Percentiles rank a stretch among this genome's conserved stretches.
Evolutionary conservation across 2,113 vertebrate species (phyloP).

Genomic region (Neofelis nebulosa): DNA sequence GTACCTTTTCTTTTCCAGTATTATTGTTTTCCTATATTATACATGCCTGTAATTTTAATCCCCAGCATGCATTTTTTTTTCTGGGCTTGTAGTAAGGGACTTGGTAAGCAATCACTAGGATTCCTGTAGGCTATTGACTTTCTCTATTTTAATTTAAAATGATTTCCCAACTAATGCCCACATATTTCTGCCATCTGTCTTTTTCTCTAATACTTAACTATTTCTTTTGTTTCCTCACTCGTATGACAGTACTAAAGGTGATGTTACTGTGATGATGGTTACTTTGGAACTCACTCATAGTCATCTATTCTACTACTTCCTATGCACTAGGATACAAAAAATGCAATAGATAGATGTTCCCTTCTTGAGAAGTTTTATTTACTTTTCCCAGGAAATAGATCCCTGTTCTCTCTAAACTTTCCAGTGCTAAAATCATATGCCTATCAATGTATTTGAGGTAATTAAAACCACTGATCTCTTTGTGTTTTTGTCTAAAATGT

Average conservation of each 20-base stretch:
- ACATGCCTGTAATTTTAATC: neutral
- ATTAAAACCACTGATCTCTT: constrained; percentile 1
- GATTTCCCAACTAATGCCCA: neutral
- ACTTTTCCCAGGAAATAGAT: neutral
- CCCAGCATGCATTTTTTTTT: neutral
- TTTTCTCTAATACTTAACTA: constrained; percentile 18
- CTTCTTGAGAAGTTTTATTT: neutral
- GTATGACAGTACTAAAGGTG: neutral
- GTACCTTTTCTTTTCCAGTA: neutral
- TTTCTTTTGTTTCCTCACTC: neutral
- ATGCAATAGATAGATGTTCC: neutral
- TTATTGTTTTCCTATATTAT: neutral
- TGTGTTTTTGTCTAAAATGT: constrained; percentile 14
- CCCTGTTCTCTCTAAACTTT: neutral
- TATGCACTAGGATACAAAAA: neutral
- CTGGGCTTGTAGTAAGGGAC: neutral
- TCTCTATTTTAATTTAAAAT: constrained; percentile 44
- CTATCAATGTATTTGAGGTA: neutral
- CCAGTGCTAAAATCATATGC: neutral
- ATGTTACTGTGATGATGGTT: neutral
- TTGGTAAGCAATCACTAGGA: neutral
- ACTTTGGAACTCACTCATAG: neutral
- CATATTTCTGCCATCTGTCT: neutral
- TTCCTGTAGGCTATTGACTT: neutral
- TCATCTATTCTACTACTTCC: neutral